Evolutionary conservation across 30 jellyfish, hydroid and myxozoan species (phyloP).

Genomic region (Cassiopea xamachana): DNA sequence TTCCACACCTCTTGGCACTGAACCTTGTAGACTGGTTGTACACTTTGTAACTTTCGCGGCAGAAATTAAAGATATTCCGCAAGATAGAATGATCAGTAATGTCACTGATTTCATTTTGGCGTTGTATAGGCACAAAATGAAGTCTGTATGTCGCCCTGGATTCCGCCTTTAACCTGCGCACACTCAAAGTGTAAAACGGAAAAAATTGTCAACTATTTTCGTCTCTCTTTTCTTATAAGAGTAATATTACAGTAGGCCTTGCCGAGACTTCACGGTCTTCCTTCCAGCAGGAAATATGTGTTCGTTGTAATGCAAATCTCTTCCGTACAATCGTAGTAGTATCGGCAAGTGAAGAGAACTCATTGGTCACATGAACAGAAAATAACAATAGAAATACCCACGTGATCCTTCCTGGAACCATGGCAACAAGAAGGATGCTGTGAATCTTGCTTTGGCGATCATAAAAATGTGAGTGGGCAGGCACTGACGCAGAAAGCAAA

Average conservation of each 20-base stretch:
- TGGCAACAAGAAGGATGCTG: conserved; percentile 6
- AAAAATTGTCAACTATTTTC: not conserved
- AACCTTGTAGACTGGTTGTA: conserved; percentile 3
- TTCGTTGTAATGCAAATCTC: not conserved
- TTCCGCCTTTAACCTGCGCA: not conserved
- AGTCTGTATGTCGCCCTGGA: no score
- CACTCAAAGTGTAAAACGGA: not conserved
- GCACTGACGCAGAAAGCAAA: not conserved
- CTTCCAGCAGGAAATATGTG: not conserved
- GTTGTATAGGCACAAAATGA: not conserved
- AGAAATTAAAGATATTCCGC: not conserved
- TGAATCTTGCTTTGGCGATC: not conserved
- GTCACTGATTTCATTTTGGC: conserved; percentile 1
- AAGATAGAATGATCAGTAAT: not conserved
- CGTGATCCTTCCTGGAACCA: conserved; percentile 5
- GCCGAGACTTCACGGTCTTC: not conserved
- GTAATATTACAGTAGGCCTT: not conserved
- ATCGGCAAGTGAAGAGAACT: no score
- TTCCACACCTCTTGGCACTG: conserved; percentile 31
- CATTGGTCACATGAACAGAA: conserved; percentile 4
- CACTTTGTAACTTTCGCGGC: conserved; percentile 27
- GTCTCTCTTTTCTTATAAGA: not conserved
- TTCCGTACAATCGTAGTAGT: not conserved
- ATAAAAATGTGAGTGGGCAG: not conserved
- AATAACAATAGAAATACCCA: not conserved